These are phyloP conservation scores for Heterotilapia buettikoferi DNA, from an alignment of 2,113 vertebrate species.

Conservation along the genomic window DNA sequence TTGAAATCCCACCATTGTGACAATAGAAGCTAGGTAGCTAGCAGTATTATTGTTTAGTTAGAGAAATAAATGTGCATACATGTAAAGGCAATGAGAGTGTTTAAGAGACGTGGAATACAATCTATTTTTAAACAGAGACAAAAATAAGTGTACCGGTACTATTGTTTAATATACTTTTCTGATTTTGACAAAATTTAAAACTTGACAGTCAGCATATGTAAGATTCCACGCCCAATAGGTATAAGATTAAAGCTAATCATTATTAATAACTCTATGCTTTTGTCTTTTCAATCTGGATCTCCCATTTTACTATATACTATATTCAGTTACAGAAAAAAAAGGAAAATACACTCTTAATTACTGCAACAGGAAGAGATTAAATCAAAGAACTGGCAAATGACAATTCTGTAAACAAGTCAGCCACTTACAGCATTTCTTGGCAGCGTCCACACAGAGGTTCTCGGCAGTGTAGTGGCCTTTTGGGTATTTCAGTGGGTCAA, in stretches of 20 bases:
- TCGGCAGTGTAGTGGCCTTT: constrained; percentile 81
- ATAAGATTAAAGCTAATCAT: not conserved
- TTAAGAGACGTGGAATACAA: not conserved
- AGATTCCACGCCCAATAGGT: not conserved
- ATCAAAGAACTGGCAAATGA: not conserved
- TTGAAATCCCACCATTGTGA: not conserved
- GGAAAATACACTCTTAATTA: not conserved
- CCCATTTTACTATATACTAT: not conserved
- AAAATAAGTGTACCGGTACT: not conserved
- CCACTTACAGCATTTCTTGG: constrained; percentile 86
- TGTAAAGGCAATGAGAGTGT: not conserved
- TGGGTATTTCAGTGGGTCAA: constrained; percentile 69
- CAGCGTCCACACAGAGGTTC: constrained; percentile 84
- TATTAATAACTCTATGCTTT: not conserved
- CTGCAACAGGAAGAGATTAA: not conserved
- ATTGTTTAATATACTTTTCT: not conserved
- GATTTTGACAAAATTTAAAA: not conserved
- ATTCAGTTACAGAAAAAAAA: not conserved
- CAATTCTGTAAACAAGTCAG: not conserved
- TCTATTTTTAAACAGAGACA: not conserved
- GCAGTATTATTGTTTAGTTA: not conserved
- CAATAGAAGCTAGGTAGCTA: not conserved
- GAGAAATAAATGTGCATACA: not conserved
- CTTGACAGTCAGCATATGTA: not conserved
- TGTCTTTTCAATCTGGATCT: not conserved